Percentiles rank a stretch among this genome's conserved stretches.
phyloP scores from a whole-genome alignment of 2,113 vertebrate genomes.

The Gymnocephalus cernua region DNA sequence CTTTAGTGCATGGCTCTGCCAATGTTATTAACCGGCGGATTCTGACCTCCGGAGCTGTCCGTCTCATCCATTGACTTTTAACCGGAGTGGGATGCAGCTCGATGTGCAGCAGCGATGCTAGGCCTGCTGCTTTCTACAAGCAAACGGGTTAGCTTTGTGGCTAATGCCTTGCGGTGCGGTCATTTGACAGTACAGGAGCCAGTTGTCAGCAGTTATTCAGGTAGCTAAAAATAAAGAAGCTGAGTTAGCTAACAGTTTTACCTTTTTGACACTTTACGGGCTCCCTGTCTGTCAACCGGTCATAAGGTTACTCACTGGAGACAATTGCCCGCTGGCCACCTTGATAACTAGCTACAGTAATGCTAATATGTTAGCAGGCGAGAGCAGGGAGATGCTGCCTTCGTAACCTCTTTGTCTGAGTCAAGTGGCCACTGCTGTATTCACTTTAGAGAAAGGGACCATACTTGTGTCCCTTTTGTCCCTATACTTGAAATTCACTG shows the following conservation, averaged over 20 bases:
- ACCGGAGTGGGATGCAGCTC: slow-evolving; percentile 26
- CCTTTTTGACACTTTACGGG: too few relatives aligned
- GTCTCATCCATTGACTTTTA: background rate
- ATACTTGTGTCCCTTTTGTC: too few relatives aligned
- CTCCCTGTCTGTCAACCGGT: background rate
- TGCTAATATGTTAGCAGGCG: slow-evolving; percentile 63
- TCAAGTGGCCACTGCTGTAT: background rate
- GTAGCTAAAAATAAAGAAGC: background rate
- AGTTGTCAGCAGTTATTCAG: background rate
- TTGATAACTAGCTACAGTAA: slow-evolving; percentile 45
- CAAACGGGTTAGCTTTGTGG: slow-evolving; percentile 55
- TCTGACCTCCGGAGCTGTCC: background rate
- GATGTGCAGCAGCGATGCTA: slow-evolving; percentile 54
- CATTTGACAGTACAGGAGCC: slow-evolving; percentile 31
- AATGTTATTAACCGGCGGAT: too few relatives aligned
- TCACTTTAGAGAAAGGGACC: background rate
- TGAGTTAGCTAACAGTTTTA: background rate
- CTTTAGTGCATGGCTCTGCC: background rate
- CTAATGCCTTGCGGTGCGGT: slow-evolving; percentile 58
- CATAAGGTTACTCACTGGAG: background rate
- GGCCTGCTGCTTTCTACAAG: slow-evolving; percentile 50
- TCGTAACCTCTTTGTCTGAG: slow-evolving; percentile 10
- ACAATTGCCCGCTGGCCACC: slow-evolving; percentile 39
- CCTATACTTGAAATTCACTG: too few relatives aligned
- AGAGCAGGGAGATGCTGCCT: slow-evolving; percentile 58